A percentile compares a stretch with the other conserved stretches of the same genome.
phyloP scores from a whole-genome alignment of 2,797 vertebrate genomes.

The Enteromius thamalakanensis region DNA sequence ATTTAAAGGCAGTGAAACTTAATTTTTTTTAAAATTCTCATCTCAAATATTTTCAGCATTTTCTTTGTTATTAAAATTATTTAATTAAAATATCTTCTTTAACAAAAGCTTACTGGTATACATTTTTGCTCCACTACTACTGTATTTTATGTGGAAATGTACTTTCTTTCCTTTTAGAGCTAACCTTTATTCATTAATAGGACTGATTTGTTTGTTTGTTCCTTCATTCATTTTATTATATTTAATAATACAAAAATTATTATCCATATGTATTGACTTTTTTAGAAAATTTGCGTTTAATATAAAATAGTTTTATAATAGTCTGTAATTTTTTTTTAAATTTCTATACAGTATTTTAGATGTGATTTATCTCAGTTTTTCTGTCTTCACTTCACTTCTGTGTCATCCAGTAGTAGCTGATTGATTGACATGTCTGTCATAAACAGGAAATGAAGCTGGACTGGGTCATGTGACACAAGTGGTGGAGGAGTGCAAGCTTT shows the following conservation, averaged over 20 bases:
- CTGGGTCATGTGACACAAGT: conserved; percentile 26
- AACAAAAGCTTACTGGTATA: background rate
- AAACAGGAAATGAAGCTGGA: conserved; percentile 40
- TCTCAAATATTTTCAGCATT: background rate
- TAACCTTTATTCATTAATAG: background rate
- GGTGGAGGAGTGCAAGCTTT: background rate
- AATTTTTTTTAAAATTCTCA: background rate
- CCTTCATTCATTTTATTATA: background rate
- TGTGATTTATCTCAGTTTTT: background rate
- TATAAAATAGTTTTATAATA: background rate
- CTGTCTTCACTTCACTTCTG: background rate
- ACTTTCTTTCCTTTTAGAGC: background rate
- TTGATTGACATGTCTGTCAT: conserved; percentile 20
- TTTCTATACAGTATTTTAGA: background rate
- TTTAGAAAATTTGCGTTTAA: background rate
- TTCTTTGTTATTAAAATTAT: background rate
- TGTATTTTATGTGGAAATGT: background rate
- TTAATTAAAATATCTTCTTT: background rate
- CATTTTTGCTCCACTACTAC: background rate
- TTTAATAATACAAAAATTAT: background rate
- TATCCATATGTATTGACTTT: background rate
- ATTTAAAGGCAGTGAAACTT: background rate
- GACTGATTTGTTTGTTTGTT: background rate
- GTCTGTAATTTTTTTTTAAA: background rate
- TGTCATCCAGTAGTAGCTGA: background rate